These are phyloP conservation scores for Agelas oroides DNA, from an alignment of 37 sponge, comb jelly and placozoan species.

Conservation along the genomic window DNA sequence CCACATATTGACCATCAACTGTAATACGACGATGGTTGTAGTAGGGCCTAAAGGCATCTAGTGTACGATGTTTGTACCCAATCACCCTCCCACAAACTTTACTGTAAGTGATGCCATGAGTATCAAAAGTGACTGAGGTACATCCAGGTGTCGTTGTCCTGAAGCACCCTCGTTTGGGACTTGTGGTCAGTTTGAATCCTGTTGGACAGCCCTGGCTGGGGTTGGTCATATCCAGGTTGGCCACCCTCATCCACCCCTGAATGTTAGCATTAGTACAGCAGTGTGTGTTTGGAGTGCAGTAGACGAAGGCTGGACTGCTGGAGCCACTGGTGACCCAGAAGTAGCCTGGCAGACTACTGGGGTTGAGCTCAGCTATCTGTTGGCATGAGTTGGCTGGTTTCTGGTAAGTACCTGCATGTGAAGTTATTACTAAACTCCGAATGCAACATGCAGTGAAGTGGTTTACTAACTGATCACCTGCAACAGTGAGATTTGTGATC, in stretches of 20 bases:
- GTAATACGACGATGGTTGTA: not conserved
- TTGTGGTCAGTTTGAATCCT: not conserved
- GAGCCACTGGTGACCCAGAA: too few relatives aligned
- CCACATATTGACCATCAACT: slow-evolving; percentile 16
- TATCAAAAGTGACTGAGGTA: not conserved
- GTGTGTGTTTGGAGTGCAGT: too few relatives aligned
- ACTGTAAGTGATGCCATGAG: not conserved
- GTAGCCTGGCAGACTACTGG: too few relatives aligned
- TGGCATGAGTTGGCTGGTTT: too few relatives aligned
- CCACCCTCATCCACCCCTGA: slow-evolving; percentile 35
- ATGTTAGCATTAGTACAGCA: not conserved
- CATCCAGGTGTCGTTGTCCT: not conserved
- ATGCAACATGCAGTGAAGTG: too few relatives aligned
- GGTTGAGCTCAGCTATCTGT: too few relatives aligned
- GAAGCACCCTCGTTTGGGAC: not conserved
- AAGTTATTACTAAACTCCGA: too few relatives aligned
- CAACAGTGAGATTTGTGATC: too few relatives aligned
- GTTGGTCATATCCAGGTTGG: slow-evolving; percentile 1
- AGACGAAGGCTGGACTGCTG: too few relatives aligned
- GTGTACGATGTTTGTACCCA: slow-evolving; percentile 13
- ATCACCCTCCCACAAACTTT: slow-evolving; percentile 42
- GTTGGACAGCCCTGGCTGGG: slow-evolving; percentile 12
- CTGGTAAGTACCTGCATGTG: too few relatives aligned
- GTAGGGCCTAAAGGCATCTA: slow-evolving; percentile 12
- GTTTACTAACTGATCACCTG: too few relatives aligned